Conservation (phyloP, 2,888 invertebrate genomes). For the Homarus gammarus region DNA sequence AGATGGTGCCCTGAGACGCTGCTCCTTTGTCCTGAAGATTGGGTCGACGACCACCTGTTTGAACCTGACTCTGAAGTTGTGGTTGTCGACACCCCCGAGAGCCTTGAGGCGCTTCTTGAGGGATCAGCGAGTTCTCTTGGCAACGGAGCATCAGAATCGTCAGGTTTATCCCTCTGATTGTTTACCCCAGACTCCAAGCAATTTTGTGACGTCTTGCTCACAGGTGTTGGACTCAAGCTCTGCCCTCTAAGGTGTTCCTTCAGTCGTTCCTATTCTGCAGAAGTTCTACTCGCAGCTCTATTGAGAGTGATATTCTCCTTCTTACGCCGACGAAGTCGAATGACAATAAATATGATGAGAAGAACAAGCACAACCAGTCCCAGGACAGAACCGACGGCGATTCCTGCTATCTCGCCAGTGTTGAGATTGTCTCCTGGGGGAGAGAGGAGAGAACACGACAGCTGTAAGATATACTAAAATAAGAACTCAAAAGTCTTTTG, state of each 20-base stretch:
- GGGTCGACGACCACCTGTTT: background rate
- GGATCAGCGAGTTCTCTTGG: background rate
- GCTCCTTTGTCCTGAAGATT: too few relatives aligned
- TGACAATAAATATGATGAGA: background rate
- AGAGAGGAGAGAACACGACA: too few relatives aligned
- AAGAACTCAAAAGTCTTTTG: too few relatives aligned
- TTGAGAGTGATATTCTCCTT: slow-evolving; percentile 2
- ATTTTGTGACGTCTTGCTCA: background rate
- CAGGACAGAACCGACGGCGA: background rate
- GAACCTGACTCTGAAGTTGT: background rate
- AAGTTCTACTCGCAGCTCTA: background rate
- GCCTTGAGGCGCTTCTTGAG: background rate
- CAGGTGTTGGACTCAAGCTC: background rate
- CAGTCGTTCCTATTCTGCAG: slow-evolving; percentile 20
- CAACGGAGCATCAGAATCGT: background rate
- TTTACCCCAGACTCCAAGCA: background rate
- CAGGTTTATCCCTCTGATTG: background rate
- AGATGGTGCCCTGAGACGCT: background rate
- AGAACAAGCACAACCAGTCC: background rate
- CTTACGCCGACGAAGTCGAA: background rate
- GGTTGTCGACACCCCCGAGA: background rate
- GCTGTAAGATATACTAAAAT: too few relatives aligned
- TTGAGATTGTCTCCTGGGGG: background rate
- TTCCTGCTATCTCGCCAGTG: slow-evolving; percentile 6
- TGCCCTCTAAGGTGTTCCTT: slow-evolving; percentile 7